These are phyloP conservation scores for Nyctereutes procyonoides DNA, from an alignment of 2,113 vertebrate species.

Conservation along the genomic window DNA sequence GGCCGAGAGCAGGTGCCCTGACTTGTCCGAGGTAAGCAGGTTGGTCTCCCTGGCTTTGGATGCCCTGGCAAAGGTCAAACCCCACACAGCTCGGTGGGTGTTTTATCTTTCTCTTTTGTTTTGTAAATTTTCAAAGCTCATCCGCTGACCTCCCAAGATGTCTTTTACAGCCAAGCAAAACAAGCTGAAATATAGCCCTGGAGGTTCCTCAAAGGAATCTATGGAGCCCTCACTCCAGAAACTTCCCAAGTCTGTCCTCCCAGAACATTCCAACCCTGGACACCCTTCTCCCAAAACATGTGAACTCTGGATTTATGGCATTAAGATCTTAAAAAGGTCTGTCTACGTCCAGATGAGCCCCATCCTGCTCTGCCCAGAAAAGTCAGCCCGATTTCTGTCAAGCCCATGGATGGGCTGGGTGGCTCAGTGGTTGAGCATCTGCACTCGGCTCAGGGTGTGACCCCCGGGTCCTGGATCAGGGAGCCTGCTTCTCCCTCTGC, in stretches of 20 bases:
- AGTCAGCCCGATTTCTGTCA: background rate
- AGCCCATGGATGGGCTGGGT: background rate
- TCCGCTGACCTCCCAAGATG: background rate
- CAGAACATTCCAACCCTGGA: background rate
- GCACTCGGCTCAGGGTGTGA: no score
- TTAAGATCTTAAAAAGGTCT: background rate
- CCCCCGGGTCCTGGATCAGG: no score
- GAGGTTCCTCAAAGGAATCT: background rate
- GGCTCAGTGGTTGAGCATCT: no score
- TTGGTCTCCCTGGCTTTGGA: background rate
- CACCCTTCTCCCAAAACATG: background rate
- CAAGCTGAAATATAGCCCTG: background rate
- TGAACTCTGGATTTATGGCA: background rate
- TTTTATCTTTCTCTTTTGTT: background rate
- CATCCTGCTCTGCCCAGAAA: background rate
- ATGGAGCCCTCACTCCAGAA: background rate
- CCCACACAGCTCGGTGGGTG: background rate
- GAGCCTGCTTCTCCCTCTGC: no score
- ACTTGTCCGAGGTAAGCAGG: background rate
- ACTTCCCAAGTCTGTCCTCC: background rate
- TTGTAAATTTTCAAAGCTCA: background rate
- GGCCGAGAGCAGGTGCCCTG: background rate
- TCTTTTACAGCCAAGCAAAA: background rate
- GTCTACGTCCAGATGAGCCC: background rate
- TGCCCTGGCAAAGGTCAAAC: background rate